Base-by-base conservation (phyloP, 1,140 invertebrate species). In the Dinoponera quadriceps region DNA sequence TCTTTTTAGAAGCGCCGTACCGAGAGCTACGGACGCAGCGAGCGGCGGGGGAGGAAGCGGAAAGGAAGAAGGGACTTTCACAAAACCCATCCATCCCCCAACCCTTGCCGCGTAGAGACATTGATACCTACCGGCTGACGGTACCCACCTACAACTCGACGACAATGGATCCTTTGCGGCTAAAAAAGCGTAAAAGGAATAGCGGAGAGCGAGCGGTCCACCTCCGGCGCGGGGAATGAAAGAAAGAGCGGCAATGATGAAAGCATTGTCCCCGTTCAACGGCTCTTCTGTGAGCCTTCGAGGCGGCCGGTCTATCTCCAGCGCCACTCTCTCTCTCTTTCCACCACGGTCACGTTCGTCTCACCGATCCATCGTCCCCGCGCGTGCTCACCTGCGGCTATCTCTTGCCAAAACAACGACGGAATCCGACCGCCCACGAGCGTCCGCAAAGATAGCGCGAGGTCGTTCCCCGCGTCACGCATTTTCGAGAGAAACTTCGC, bases 211-310 rank as follows among this genome's bases (percentile, higher is more conserved):
- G 78, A 77, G 59, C 66, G 87, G 62, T 80, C 63, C 75, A 86
- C 82, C 82, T 88, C 83, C 84, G 73, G 84, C 86, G 82, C 85
- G 83, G 63, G 73, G 85, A 89, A 91, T 89, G 88, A 93, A 93
- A 93, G 91, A 94, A 93, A 90, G 88, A 91, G 93, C 92, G 93
- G 93, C 92, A 93, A 94, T 93, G 93, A 94, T 94, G 92, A 94
- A 94, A 94, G 93, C 93, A 94, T 94, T 94, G 94, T 94, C 90
- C 92, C 90, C 87, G 88, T 90, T 91, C 88, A 91, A 90, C 88
- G 85, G 83, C 82, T 89, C 83, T 82, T 85, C 83, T 84, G 84
- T 85, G 85, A 87, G 85, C 82, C 84, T 88, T 74, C 88, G 83
- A 87, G 81, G 77, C 87, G 85, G 83, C 68, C 84, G 84, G 82